phyloP scores from a whole-genome alignment of 2,113 vertebrate species.

The Triplophysa rosa region DNA sequence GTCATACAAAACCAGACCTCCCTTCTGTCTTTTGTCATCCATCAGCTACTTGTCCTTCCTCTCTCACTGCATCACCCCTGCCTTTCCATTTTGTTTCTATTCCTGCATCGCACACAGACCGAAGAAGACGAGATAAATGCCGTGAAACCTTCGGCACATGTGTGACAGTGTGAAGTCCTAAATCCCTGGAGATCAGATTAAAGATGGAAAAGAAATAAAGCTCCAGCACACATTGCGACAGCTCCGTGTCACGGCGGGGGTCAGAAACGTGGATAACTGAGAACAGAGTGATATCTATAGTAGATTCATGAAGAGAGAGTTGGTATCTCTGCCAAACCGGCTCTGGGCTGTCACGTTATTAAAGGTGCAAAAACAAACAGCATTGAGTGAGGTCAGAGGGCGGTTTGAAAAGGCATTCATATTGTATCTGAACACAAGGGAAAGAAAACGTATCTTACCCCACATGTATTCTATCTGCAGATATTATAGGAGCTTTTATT shows the following conservation, averaged over 20 bases:
- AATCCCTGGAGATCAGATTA: constrained; percentile 52
- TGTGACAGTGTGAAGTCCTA: constrained; percentile 43
- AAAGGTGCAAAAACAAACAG: constrained; percentile 30
- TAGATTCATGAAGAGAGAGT: constrained; percentile 14
- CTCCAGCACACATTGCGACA: constrained; percentile 38
- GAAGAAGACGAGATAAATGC: constrained; percentile 20
- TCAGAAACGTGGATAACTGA: constrained; percentile 34
- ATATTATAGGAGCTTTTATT: background rate
- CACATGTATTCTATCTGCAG: background rate
- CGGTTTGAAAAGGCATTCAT: background rate
- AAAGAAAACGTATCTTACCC: too few relatives aligned
- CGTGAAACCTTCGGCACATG: constrained; percentile 38
- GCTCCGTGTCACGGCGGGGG: constrained; percentile 35
- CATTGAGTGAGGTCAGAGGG: background rate
- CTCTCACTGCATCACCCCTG: background rate
- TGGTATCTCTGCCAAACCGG: constrained; percentile 5
- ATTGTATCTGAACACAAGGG: background rate
- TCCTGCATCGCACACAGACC: background rate
- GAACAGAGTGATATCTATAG: constrained; percentile 40
- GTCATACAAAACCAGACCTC: background rate
- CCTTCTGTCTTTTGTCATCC: background rate
- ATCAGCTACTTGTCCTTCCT: background rate
- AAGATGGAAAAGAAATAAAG: constrained; percentile 47
- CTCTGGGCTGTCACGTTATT: constrained; percentile 41
- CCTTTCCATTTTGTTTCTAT: constrained; percentile 22